phyloP scores from a whole-genome alignment of 2,113 vertebrate genomes.

The Oenanthe melanoleuca region DNA sequence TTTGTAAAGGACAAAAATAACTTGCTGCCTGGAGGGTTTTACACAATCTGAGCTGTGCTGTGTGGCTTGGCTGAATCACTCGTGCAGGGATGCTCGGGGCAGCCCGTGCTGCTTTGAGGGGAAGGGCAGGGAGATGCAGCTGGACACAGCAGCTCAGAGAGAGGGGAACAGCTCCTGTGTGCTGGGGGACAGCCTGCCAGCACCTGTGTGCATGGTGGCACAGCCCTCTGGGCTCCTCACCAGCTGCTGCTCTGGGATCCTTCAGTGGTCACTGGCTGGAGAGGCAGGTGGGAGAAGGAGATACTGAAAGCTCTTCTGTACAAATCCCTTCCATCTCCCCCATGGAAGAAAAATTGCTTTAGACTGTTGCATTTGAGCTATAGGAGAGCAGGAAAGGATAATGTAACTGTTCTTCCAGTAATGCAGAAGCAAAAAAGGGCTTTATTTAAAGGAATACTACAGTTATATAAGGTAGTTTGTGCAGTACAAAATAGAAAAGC shows the following conservation, averaged over 20 bases:
- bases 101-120: neutral
- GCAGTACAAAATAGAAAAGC: no score
- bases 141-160: neutral
- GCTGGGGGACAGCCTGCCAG: neutral
- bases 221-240: neutral
- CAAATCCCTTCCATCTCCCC: neutral
- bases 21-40: neutral
- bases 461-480: no score
- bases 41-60: neutral
- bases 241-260: neutral
- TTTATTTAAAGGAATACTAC: no score
- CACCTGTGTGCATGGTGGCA: fast-evolving
- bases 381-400: no score
- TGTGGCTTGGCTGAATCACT: neutral
- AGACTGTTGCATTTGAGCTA: neutral
- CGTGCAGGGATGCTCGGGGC: neutral
- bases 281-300: neutral
- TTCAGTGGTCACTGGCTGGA: neutral
- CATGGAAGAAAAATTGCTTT: neutral
- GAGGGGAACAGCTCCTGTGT: fast-evolving
- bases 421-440: no score
- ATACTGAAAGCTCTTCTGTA: neutral
- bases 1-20: conserved; percentile 40
- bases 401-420: no score
- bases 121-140: neutral